phyloP scores from a whole-genome alignment of 2,797 vertebrate genomes.

The Delichon dasypus region DNA sequence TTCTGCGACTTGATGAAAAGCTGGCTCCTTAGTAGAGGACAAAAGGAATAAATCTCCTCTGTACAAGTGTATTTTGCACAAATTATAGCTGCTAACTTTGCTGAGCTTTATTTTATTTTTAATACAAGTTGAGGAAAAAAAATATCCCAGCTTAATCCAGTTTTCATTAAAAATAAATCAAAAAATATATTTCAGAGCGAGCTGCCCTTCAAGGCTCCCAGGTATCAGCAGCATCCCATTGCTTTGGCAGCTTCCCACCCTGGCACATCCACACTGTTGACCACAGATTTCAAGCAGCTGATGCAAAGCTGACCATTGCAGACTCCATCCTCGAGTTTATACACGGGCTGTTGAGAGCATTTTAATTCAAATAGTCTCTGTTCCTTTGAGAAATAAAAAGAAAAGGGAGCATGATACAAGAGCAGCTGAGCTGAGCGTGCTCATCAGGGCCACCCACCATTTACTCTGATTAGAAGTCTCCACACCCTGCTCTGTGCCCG shows the following conservation, averaged over 20 bases:
- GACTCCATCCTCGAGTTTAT: neutral
- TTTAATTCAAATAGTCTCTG: constrained; percentile 26
- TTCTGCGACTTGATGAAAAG: neutral
- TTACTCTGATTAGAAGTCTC: neutral
- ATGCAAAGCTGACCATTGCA: neutral
- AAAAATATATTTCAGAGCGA: neutral
- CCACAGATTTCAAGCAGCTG: neutral
- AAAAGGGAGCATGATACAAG: neutral
- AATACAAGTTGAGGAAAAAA: neutral
- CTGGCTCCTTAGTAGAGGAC: neutral
- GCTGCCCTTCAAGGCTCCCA: neutral
- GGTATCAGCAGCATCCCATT: neutral
- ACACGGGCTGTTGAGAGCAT: neutral
- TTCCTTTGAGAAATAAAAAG: neutral
- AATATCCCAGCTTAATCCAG: neutral
- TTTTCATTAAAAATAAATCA: neutral
- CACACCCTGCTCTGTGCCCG: neutral
- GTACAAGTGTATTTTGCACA: neutral
- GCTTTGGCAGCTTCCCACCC: neutral
- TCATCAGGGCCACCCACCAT: neutral
- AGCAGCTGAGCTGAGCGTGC: neutral
- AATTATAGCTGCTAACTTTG: neutral
- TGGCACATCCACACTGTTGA: neutral
- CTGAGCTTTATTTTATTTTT: neutral
- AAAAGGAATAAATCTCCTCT: neutral